phyloP scores from a whole-genome alignment of 2,797 vertebrate genomes.

The Enteromius unitaeniatus region DNA sequence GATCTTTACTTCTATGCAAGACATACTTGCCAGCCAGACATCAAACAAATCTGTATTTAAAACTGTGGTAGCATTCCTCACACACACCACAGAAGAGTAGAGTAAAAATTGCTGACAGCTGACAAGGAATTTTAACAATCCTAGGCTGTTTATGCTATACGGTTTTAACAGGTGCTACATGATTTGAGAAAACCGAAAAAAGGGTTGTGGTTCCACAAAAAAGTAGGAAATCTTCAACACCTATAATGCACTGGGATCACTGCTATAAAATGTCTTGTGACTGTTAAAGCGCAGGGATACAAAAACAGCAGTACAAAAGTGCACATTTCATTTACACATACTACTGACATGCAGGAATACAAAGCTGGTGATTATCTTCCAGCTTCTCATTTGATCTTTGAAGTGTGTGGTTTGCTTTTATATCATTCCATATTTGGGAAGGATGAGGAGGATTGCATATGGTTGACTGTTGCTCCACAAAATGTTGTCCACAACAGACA shows the following conservation, averaged over 20 bases:
- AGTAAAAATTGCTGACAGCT: background rate
- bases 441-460: background rate
- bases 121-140: background rate
- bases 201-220: background rate
- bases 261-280: background rate
- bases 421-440: background rate
- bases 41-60: background rate
- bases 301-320: background rate
- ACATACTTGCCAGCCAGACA: background rate
- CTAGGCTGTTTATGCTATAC: background rate
- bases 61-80: background rate
- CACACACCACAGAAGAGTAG: background rate
- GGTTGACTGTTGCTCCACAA: background rate
- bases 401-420: too few species aligned
- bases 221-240: background rate
- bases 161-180: background rate
- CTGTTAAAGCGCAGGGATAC: background rate
- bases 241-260: background rate
- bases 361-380: too few species aligned
- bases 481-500: background rate
- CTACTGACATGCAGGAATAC: too few species aligned
- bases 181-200: background rate
- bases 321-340: too few species aligned
- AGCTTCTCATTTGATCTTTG: too few species aligned
- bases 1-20: background rate